Conservation (phyloP, 2,113 vertebrate genomes). For the Cyprinodon variegatus region DNA sequence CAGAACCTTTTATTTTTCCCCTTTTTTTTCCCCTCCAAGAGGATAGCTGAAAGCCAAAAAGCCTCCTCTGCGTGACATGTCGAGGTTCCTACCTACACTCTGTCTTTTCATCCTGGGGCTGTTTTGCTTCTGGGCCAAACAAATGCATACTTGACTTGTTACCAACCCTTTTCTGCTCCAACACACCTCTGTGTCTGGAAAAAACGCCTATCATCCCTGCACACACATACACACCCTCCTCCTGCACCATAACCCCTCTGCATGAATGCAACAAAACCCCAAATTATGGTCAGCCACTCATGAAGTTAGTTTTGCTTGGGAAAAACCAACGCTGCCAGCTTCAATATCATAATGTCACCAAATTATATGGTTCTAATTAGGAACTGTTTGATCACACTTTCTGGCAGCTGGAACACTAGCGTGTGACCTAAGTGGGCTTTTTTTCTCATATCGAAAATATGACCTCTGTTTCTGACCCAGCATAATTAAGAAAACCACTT, state of each 20-base stretch:
- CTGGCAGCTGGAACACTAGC: constrained; percentile 72
- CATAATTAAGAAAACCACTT: constrained; percentile 71
- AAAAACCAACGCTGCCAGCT: constrained; percentile 79
- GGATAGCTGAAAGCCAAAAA: constrained; percentile 44
- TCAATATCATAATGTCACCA: constrained; percentile 80
- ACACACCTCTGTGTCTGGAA: constrained; percentile 47
- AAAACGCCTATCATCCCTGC: constrained; percentile 34
- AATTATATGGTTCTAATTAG: constrained; percentile 82
- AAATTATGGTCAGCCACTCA: constrained; percentile 82
- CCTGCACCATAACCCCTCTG: constrained; percentile 49
- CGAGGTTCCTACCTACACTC: constrained; percentile 45
- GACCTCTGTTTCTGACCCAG: constrained; percentile 70
- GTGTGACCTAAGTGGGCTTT: constrained; percentile 64
- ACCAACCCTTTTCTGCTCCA: constrained; percentile 46
- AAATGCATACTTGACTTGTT: constrained; percentile 64
- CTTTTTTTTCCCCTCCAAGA: neutral
- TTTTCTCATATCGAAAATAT: constrained; percentile 63
- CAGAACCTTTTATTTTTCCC: neutral
- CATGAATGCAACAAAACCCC: constrained; percentile 67
- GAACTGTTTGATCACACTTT: constrained; percentile 76
- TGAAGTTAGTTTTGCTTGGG: constrained; percentile 81
- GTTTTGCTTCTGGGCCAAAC: constrained; percentile 59
- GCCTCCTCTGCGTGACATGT: constrained; percentile 42
- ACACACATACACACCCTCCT: constrained; percentile 36
- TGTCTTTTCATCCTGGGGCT: constrained; percentile 47